Percentiles rank a stretch among this genome's conserved stretches.
These are phyloP conservation scores for Ginglymostoma cirratum DNA, from an alignment of 2,113 vertebrate genomes.

Conservation along the genomic window DNA sequence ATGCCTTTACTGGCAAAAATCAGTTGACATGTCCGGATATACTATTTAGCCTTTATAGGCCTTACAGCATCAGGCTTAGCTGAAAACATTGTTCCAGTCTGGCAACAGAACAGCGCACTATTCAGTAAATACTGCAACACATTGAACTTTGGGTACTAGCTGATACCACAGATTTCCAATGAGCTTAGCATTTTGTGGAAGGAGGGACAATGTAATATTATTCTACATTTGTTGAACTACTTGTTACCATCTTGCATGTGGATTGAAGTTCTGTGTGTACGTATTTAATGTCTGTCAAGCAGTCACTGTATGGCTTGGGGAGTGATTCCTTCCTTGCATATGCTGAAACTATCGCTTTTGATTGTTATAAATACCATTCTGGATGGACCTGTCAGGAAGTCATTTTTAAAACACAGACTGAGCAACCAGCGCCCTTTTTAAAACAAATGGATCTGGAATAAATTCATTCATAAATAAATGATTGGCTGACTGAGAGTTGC, in stretches of 20 bases:
- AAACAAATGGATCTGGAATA: conserved; percentile 20
- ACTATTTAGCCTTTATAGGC: neutral
- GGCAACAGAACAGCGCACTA: neutral
- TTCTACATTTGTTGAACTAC: neutral
- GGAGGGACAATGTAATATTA: neutral
- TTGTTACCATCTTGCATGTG: neutral
- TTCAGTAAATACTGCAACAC: neutral
- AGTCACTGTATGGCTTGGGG: neutral
- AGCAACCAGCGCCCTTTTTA: neutral
- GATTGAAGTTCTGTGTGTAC: too few species aligned
- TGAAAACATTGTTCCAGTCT: neutral
- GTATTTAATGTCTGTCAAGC: neutral
- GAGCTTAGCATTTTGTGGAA: neutral
- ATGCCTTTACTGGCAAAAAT: neutral
- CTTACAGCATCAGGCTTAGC: neutral
- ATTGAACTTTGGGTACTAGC: neutral
- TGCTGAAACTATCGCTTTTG: neutral
- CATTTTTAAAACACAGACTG: neutral
- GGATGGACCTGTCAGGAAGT: neutral
- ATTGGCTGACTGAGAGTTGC: neutral
- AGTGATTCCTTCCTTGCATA: neutral
- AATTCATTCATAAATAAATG: conserved; percentile 13
- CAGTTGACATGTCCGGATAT: neutral
- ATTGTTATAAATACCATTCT: neutral
- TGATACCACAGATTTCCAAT: neutral